phyloP scores from a whole-genome alignment of 2,797 vertebrate species.

The Catharus ustulatus region DNA sequence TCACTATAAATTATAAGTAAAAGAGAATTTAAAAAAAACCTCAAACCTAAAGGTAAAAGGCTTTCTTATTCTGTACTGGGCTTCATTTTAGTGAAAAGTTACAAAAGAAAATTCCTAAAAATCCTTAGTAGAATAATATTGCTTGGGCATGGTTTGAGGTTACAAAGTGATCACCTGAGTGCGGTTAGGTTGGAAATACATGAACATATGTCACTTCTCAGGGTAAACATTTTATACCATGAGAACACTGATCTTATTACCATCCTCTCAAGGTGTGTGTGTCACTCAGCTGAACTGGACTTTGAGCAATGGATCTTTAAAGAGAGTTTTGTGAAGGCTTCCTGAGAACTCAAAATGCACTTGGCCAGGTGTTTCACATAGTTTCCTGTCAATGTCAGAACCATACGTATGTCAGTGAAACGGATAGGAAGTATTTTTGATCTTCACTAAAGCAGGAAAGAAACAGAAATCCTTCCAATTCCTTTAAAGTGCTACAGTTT shows the following conservation, averaged over 20 bases:
- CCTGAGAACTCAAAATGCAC: not conserved
- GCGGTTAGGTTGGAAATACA: not conserved
- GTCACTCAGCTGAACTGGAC: not conserved
- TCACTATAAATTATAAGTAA: not conserved
- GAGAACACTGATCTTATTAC: not conserved
- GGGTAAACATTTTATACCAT: not conserved
- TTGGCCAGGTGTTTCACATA: not conserved
- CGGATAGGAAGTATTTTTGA: not conserved
- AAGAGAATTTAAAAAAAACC: not conserved
- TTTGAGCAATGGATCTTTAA: not conserved
- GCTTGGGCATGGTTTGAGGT: not conserved
- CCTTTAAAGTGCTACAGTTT: not conserved
- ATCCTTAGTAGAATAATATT: not conserved
- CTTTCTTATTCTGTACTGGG: not conserved
- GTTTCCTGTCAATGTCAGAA: not conserved
- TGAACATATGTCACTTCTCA: rapidly evolving
- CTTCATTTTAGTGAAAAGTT: not conserved
- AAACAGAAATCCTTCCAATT: not conserved
- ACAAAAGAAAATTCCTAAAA: not conserved
- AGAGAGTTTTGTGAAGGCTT: not conserved
- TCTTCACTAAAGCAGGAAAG: not conserved
- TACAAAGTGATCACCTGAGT: not conserved
- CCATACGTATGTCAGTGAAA: not conserved
- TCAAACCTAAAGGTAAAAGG: not conserved
- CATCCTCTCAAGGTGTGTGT: not conserved